Base-by-base conservation (phyloP, 2,113 vertebrate genomes). In the Brienomyrus brachyistius region DNA sequence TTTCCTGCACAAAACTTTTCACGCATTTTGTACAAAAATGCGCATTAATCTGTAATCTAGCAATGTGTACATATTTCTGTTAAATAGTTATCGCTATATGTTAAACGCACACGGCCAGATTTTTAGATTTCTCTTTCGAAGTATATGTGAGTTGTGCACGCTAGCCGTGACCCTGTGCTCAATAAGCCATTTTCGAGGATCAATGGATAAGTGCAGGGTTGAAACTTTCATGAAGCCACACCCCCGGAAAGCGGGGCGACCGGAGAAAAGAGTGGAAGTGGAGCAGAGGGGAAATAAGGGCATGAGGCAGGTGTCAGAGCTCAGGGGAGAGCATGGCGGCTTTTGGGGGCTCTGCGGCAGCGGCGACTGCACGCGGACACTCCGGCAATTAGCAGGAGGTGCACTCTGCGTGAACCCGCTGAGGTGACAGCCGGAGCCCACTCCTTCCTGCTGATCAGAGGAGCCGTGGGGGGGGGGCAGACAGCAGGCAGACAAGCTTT, bases 391-490 rank as follows among this genome's bases (percentile, higher is more conserved):
- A 90, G 90, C 23, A 91, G 89, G 91, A 90, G 82, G 80, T 87
- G 90, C 89, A 91, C 91, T 92, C 82, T 91, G 83, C 47, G 45
- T 92, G 91, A 92, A 92, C 91, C 90, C 89, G 47, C 91, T 35
- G 91, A 90, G 91, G 91, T 92, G 90, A 89, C 91, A 91, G 90
- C 56, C 51, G 66, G 88, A 85, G 85, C 90, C 86, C 91, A 74
- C 89, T 56, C 77, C 88, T 89, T 88, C 66, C 90, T 87, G 88
- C 89, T 92, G 91, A 96, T 96, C 96, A 96, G 94, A 95, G 95
- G 95, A 94, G 91, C 93, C 84, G 92, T 91, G 92, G 88, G 48
- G 85, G 85, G 84, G 23, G 88, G 31, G 13, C 88, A 89, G 93
- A 92, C 88, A 91, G 93, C 91, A 92, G 92, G 91, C 91, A 92